A percentile compares a stretch with the other conserved stretches of the same genome.
Conservation (phyloP, 2,797 vertebrate species). For the Lophotriccus pileatus region DNA sequence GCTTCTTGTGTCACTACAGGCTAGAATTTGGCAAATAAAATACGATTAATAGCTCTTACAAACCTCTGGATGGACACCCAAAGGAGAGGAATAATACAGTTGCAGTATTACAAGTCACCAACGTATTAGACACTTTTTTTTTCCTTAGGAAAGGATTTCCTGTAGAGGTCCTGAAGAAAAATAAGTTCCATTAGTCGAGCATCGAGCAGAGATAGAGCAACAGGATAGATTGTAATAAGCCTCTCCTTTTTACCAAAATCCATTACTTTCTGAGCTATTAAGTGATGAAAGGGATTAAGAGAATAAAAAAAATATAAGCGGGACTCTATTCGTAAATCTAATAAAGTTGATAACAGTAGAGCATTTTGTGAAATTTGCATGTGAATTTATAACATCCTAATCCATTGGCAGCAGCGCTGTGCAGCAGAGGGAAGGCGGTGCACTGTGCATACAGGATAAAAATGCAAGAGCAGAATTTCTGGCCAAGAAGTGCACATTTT, state of each 20-base stretch:
- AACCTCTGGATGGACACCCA: neutral
- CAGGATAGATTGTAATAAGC: slow-evolving; percentile 71
- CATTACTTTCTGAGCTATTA: slow-evolving; percentile 78
- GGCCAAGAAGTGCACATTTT: slow-evolving; percentile 52
- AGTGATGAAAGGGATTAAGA: slow-evolving; percentile 78
- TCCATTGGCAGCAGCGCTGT: slow-evolving; percentile 53
- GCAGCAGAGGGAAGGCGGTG: slow-evolving; percentile 48
- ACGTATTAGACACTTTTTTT: neutral
- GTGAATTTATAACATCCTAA: slow-evolving; percentile 75
- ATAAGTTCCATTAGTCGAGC: slow-evolving; percentile 67
- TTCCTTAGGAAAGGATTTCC: slow-evolving; percentile 54
- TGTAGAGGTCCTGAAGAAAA: slow-evolving; percentile 66
- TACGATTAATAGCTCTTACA: neutral
- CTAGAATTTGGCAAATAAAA: neutral
- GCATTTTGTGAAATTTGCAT: slow-evolving; percentile 75
- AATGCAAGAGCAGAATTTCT: slow-evolving; percentile 72
- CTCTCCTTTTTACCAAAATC: slow-evolving; percentile 72
- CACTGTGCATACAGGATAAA: slow-evolving; percentile 67
- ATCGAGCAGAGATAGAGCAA: slow-evolving; percentile 57
- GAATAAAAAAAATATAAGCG: slow-evolving; percentile 69
- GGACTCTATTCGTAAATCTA: slow-evolving; percentile 72
- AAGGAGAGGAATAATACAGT: slow-evolving; percentile 25
- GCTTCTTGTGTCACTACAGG: neutral
- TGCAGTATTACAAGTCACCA: neutral
- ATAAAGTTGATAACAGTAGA: slow-evolving; percentile 73